Evolutionary conservation across 2,113 vertebrate genomes (phyloP).

Genomic region (Apeltes quadracus): DNA sequence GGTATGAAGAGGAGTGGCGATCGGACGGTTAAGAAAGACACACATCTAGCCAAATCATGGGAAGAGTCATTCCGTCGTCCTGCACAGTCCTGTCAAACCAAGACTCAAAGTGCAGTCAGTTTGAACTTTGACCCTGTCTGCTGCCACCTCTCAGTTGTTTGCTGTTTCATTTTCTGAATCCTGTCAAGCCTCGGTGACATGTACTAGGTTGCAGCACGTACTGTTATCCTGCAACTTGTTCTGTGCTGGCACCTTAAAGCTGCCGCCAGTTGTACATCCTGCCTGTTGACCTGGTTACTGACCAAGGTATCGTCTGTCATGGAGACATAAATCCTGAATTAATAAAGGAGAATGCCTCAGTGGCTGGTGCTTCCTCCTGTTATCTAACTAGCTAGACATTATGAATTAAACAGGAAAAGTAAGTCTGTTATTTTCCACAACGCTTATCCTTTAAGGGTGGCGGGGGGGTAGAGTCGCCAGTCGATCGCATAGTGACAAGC

Average conservation of each 20-base stretch:
- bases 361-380: not conserved
- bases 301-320: conserved; percentile 19
- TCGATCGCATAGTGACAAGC: too few species aligned
- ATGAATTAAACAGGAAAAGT: not conserved
- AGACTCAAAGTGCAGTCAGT: conserved; percentile 26
- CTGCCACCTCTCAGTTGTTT: not conserved
- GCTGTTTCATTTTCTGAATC: not conserved
- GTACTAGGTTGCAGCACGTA: not conserved
- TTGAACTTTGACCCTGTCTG: conserved; percentile 27
- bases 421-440: too few species aligned
- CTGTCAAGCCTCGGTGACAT: not conserved
- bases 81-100: conserved; percentile 11
- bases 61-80: conserved; percentile 40
- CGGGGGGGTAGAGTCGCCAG: too few species aligned
- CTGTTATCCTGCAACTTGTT: conserved; percentile 9
- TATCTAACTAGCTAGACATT: not conserved
- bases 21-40: not conserved
- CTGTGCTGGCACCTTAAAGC: conserved; percentile 6
- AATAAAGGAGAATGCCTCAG: not conserved
- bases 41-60: not conserved
- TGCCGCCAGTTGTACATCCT: not conserved
- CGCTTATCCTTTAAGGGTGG: too few species aligned
- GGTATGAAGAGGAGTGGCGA: not conserved
- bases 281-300: conserved; percentile 38
- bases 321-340: conserved; percentile 17